phyloP scores from a whole-genome alignment of 2,888 invertebrate genomes.

The Amphiduros pacificus region DNA sequence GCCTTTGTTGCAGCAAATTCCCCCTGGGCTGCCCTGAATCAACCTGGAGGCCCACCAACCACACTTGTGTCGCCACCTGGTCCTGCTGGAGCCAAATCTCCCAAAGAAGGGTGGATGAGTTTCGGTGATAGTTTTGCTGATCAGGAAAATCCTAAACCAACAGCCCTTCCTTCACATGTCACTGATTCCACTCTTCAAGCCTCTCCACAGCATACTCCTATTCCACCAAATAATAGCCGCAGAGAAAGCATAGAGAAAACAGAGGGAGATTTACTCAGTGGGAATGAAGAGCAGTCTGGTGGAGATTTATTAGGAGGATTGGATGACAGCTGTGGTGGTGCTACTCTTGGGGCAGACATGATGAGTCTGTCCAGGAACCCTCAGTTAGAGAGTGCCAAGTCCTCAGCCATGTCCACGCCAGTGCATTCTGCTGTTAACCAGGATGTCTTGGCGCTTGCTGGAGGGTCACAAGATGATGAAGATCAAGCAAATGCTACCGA shows the following conservation, averaged over 20 bases:
- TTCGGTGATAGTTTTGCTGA: no score
- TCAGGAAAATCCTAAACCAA: no score
- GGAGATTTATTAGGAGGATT: not conserved
- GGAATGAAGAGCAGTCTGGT: not conserved
- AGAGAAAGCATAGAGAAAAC: slow-evolving; percentile 37
- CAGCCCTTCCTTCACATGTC: no score
- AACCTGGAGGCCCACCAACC: not conserved
- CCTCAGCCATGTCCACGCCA: slow-evolving; percentile 11
- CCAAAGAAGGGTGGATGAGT: slow-evolving; percentile 15
- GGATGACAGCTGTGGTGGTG: no score
- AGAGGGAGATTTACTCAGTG: not conserved
- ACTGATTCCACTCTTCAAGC: slow-evolving; percentile 33
- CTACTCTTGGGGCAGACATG: slow-evolving; percentile 4
- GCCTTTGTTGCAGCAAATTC: slow-evolving; percentile 3
- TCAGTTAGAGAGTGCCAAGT: slow-evolving; percentile 2
- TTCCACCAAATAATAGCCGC: slow-evolving; percentile 39
- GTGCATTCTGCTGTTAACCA: not conserved
- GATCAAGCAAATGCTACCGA: not conserved
- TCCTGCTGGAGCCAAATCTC: not conserved
- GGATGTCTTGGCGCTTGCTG: not conserved
- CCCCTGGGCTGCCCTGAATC: slow-evolving; percentile 12
- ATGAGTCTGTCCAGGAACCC: slow-evolving; percentile 1
- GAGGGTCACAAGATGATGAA: not conserved
- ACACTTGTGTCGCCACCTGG: not conserved
- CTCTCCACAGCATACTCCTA: slow-evolving; percentile 35